phyloP scores from a whole-genome alignment of 2,888 invertebrate genomes.

The Cephus spinipes region DNA sequence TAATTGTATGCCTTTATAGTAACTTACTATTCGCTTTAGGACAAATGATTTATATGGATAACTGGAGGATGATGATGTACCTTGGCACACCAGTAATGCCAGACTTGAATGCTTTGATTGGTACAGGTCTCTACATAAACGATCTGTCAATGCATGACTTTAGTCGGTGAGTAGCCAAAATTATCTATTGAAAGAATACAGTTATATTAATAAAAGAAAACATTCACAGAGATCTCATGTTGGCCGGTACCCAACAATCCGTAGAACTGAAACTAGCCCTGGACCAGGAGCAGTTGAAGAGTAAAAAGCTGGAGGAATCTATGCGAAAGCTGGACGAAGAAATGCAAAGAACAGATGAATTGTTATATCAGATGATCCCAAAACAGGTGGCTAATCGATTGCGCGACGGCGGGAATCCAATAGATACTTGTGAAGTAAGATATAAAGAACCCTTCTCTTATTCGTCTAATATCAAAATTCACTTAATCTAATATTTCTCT shows the following conservation, averaged over 20 bases:
- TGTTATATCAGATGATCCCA: slow-evolving; percentile 99
- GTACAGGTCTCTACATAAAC: slow-evolving; percentile 95
- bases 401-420: slow-evolving; percentile 93
- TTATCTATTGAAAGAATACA: background rate
- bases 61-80: slow-evolving; percentile 98
- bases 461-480: slow-evolving; percentile 2
- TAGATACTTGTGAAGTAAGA: slow-evolving; percentile 94
- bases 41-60: slow-evolving; percentile 99
- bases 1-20: background rate
- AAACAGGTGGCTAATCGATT: slow-evolving; percentile 96
- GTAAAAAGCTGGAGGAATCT: slow-evolving; percentile 94
- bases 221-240: slow-evolving; percentile 83
- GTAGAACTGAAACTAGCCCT: slow-evolving; percentile 95
- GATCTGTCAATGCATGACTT: slow-evolving; percentile 99
- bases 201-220: background rate
- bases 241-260: slow-evolving; percentile 97
- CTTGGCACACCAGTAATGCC: slow-evolving; percentile 97
- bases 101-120: slow-evolving; percentile 90
- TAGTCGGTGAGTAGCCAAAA: slow-evolving; percentile 77
- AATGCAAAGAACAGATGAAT: slow-evolving; percentile 94
- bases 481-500: slow-evolving; percentile 11
- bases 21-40: slow-evolving; percentile 70
- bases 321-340: slow-evolving; percentile 96
- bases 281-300: slow-evolving; percentile 97
- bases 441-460: slow-evolving; percentile 4